phyloP scores from a whole-genome alignment of 2,113 vertebrate species.

The Microcebus tavaratra region DNA sequence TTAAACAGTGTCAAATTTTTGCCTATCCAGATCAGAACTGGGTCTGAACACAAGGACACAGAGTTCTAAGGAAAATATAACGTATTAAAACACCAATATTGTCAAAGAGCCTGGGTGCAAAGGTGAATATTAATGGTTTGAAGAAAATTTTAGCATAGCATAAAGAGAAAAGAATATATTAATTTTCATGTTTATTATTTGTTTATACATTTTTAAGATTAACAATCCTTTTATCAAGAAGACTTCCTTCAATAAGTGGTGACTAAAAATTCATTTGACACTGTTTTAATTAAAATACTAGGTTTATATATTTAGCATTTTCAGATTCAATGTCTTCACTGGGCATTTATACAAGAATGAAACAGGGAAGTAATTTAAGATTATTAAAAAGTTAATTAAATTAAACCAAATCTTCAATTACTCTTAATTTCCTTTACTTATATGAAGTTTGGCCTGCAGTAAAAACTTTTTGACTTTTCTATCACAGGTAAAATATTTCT shows the following conservation, averaged over 20 bases:
- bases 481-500: conserved; percentile 28
- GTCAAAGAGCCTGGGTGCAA: background rate
- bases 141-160: background rate
- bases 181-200: background rate
- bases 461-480: conserved; percentile 51
- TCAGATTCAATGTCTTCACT: background rate
- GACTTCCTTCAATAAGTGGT: background rate
- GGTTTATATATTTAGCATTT: conserved; percentile 45
- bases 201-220: background rate
- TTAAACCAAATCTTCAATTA: conserved; percentile 42
- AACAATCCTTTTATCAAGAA: background rate
- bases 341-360: background rate
- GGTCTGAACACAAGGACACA: conserved; percentile 36
- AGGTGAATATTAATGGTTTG: background rate
- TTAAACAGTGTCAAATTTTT: conserved; percentile 43
- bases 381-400: conserved; percentile 56
- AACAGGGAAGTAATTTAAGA: conserved; percentile 36
- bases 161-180: background rate
- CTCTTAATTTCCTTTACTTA: conserved; percentile 40
- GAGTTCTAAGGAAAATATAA: background rate
- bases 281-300: conserved; percentile 40
- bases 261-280: conserved; percentile 19
- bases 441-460: conserved; percentile 26
- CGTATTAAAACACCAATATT: background rate
- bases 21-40: background rate